These are phyloP conservation scores for Urosaurus nigricauda DNA, from an alignment of 2,797 vertebrate genomes.

Conservation along the genomic window DNA sequence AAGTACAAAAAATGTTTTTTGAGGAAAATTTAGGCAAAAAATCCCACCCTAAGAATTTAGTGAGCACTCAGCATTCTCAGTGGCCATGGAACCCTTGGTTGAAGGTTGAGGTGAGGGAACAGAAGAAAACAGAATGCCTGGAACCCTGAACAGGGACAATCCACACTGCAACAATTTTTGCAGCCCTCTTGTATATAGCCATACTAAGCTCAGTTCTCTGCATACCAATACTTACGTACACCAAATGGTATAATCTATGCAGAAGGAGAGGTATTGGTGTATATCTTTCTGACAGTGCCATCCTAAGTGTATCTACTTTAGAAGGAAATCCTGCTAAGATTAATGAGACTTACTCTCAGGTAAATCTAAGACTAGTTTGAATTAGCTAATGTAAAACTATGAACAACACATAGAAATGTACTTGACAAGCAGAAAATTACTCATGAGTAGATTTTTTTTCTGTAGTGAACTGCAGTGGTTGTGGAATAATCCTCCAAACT, in stretches of 20 bases:
- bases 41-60: background rate
- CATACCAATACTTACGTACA: background rate
- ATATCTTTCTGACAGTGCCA: background rate
- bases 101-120: background rate
- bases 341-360: background rate
- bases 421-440: slow-evolving; percentile 17
- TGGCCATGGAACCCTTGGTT: background rate
- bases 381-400: background rate
- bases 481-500: background rate
- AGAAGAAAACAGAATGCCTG: background rate
- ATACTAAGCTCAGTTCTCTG: background rate
- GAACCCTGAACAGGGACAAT: background rate
- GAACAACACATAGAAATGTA: background rate
- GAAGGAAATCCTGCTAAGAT: background rate
- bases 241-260: background rate
- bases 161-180: background rate
- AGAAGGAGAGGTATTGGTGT: background rate
- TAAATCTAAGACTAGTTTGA: background rate
- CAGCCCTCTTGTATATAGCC: background rate
- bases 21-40: background rate
- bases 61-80: background rate
- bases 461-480: background rate
- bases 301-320: background rate
- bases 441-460: background rate
- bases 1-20: background rate